Percentiles rank a stretch among this genome's conserved stretches.
Evolutionary conservation across 2,113 vertebrate genomes (phyloP).

Genomic region (Limanda limanda): DNA sequence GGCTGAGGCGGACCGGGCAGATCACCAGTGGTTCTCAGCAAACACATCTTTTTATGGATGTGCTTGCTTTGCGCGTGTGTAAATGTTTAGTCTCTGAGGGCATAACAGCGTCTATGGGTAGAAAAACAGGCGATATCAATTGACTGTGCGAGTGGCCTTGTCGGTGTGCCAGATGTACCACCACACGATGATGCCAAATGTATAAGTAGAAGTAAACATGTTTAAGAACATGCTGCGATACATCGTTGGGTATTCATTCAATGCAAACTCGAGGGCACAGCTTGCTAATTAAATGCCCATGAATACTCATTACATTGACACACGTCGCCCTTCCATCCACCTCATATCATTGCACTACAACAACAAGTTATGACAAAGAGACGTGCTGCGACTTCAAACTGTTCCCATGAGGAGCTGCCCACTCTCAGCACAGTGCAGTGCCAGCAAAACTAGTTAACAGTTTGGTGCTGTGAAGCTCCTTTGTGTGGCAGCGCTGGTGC

Average conservation of each 20-base stretch:
- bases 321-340: constrained; percentile 29
- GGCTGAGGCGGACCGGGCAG: constrained; percentile 45
- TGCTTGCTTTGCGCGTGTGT: constrained; percentile 49
- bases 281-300: background rate
- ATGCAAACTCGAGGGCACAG: background rate
- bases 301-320: background rate
- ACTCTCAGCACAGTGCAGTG: constrained; percentile 62
- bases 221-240: background rate
- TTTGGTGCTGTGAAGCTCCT: constrained; percentile 65
- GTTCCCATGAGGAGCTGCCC: constrained; percentile 64
- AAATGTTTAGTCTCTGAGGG: constrained; percentile 60
- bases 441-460: constrained; percentile 69
- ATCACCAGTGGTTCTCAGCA: constrained; percentile 52
- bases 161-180: constrained; percentile 18
- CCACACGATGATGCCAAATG: constrained; percentile 1
- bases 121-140: constrained; percentile 45
- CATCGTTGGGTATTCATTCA: background rate
- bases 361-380: constrained; percentile 54
- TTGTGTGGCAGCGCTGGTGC: constrained; percentile 59
- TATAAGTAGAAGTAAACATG: background rate
- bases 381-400: constrained; percentile 65
- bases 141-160: constrained; percentile 32
- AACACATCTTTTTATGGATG: constrained; percentile 68
- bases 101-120: constrained; percentile 35
- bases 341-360: constrained; percentile 33